Evolutionary conservation across 2,888 invertebrate species (phyloP), one percentile per base, ranked within the genome.

Genomic region (Orthosia gothica): DNA sequence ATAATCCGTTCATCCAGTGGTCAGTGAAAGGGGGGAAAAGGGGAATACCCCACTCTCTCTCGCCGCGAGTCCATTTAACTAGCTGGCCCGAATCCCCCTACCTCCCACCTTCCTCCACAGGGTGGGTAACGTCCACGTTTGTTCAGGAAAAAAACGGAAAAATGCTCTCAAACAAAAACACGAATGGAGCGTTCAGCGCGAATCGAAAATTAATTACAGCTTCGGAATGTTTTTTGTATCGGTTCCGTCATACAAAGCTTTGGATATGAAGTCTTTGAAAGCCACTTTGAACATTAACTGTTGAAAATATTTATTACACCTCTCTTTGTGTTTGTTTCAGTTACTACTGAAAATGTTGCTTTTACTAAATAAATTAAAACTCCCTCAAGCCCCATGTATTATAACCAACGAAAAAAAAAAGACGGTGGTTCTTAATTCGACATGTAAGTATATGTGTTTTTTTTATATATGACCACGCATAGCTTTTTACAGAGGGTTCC

Each of bases 191-290:
- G 92, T 91, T 92, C 92, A 92, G 91, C 90, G 92, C 90, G 93
- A 94, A 94, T 94, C 92, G 94, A 94, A 95, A 94, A 94, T 95
- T 95, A 95, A 95, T 95, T 95, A 94, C 92, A 90, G 92, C 90
- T 91, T 90, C 87, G 87, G 89, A 92, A 89, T 88, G 89, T 91
- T 91, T 90, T 91, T 89, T 91, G 89, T 90, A 89, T 87, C 79
- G 74, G 84, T 79, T 81, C 85, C 58, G 72, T 49, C 72, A 47
- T 66, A 78, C 71, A 81, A 74, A 76, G 81, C 59, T 72, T 70
- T 71, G 68, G 49, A 70, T 77, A 76, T 82, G 73, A 70, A 74
- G 72, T 70, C 58, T 84, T 75, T 82, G 47, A 64, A 76, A 69
- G 79, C 55, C 65, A 59, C 55, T 76, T 81, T 69, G 61, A 74